A percentile compares a stretch with the other conserved stretches of the same genome.
These are phyloP conservation scores for Prionailurus viverrinus DNA, from an alignment of 2,113 vertebrate genomes.

Conservation along the genomic window DNA sequence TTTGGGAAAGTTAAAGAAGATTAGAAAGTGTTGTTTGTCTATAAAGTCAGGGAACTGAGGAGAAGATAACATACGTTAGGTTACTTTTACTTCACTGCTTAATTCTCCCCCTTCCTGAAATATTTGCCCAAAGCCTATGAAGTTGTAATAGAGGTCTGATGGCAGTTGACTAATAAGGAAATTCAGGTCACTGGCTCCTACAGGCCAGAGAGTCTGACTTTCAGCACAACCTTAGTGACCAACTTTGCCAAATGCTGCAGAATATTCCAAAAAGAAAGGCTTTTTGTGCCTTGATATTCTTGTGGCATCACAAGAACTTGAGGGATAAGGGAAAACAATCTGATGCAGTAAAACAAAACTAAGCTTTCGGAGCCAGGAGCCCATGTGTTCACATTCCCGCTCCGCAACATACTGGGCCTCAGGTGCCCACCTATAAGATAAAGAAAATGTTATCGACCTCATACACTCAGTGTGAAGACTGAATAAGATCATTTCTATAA, in stretches of 20 bases:
- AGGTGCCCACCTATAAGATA: not conserved
- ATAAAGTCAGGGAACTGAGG: not conserved
- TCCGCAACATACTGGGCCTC: not conserved
- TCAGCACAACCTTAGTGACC: not conserved
- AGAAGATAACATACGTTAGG: not conserved
- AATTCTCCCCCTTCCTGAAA: not conserved
- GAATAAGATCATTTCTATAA: not conserved
- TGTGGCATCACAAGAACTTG: not conserved
- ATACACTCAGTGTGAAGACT: not conserved
- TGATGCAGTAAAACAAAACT: not conserved
- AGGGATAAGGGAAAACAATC: not conserved
- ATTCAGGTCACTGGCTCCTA: not conserved
- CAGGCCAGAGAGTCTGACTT: not conserved
- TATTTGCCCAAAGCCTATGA: not conserved
- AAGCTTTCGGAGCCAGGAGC: not conserved
- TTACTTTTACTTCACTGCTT: constrained; percentile 2
- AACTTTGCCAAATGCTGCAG: not conserved
- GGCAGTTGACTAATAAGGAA: not conserved
- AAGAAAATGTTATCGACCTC: not conserved
- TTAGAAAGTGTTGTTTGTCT: not conserved
- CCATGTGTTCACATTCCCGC: not conserved
- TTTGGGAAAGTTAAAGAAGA: not conserved
- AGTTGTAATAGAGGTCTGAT: not conserved
- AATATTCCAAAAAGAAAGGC: not conserved
- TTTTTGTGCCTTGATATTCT: not conserved